A percentile compares a stretch with the other conserved stretches of the same genome.
These are phyloP conservation scores for Sebastes minor DNA, from an alignment of 2,797 vertebrate genomes.

Conservation along the genomic window DNA sequence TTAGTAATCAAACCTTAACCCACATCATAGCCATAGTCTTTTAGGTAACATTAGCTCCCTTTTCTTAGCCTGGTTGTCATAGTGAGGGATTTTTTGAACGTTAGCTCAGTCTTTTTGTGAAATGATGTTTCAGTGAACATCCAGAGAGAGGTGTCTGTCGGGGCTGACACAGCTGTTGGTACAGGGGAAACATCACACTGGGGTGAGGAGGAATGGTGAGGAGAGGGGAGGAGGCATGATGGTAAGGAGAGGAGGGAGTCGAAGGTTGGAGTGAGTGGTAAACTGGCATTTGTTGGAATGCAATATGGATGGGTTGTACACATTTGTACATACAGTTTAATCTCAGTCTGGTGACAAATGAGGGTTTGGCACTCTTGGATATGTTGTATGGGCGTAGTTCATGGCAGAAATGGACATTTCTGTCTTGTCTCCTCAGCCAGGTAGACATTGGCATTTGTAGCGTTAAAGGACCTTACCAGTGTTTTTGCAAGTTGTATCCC, in stretches of 20 bases:
- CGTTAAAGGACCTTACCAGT: not conserved
- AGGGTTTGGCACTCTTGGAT: not conserved
- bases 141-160: not conserved
- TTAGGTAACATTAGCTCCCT: not conserved
- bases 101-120: not conserved
- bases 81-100: not conserved
- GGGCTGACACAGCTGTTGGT: conserved; percentile 57
- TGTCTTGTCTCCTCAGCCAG: not conserved
- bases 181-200: conserved; percentile 59
- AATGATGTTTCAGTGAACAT: conserved; percentile 23
- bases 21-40: not conserved
- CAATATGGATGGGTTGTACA: not conserved
- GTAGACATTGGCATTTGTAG: not conserved
- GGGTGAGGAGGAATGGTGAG: conserved; percentile 43
- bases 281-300: not conserved
- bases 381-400: not conserved
- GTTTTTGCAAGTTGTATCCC: not conserved
- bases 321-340: not conserved
- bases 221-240: conserved; percentile 11
- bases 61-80: not conserved
- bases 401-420: not conserved
- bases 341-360: not conserved
- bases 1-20: not conserved
- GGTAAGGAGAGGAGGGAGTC: conserved; percentile 15
- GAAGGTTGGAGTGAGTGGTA: not conserved